Percentiles rank a stretch among this genome's conserved stretches.
Evolutionary conservation across 92 coral and sea anemone genomes (phyloP).

Genomic region (Anthopleura xanthogrammica): DNA sequence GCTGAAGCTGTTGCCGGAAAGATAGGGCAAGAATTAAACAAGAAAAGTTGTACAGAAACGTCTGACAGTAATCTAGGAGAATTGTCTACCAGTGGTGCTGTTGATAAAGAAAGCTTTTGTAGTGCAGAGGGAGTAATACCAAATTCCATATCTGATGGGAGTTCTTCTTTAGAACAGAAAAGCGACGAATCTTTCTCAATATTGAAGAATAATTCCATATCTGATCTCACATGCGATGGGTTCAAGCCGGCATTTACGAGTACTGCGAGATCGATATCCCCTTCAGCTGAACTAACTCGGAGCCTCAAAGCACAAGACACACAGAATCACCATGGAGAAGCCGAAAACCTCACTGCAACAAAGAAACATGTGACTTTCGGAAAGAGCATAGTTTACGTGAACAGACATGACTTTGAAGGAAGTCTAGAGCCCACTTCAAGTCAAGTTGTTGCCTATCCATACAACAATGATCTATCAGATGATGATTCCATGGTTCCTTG

Average conservation of each 20-base stretch:
- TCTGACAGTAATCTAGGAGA: not conserved
- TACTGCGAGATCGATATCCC: constrained; percentile 14
- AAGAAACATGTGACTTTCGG: constrained; percentile 14
- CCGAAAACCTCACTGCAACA: not conserved
- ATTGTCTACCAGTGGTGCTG: not conserved
- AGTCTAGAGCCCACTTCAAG: not conserved
- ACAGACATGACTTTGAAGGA: not conserved
- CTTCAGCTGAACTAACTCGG: not conserved
- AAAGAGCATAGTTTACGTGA: not conserved
- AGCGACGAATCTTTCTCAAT: constrained; percentile 40
- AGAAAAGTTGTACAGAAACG: not conserved
- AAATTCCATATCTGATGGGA: constrained; percentile 10
- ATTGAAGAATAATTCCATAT: constrained; percentile 20
- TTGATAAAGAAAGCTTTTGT: not conserved
- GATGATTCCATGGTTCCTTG: constrained; percentile 12
- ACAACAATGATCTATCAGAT: not conserved
- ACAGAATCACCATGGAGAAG: not conserved
- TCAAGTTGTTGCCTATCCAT: not conserved
- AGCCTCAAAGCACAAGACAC: not conserved
- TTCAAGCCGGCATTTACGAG: constrained; percentile 30
- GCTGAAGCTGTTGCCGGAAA: not conserved
- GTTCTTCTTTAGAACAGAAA: constrained; percentile 17
- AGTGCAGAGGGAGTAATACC: not conserved
- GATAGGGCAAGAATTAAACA: not conserved
- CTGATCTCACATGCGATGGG: constrained; percentile 18